Evolutionary conservation across 2,113 vertebrate species (phyloP).

Genomic region (Axis porcinus): DNA sequence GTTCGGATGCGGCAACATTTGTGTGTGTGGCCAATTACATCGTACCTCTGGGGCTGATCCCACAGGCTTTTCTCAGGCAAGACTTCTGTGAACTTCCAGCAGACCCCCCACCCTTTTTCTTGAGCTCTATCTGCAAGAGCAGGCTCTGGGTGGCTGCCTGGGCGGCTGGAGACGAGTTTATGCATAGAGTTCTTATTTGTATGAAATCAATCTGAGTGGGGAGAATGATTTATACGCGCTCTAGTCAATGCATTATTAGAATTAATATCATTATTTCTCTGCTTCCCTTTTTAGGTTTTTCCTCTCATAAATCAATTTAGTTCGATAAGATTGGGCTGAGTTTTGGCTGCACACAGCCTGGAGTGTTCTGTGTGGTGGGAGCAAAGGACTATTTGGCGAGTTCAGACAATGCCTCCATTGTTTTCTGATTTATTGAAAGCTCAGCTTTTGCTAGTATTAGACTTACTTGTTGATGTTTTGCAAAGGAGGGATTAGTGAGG

Average conservation of each 20-base stretch:
- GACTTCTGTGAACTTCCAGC: constrained; percentile 45
- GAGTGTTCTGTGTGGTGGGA: not conserved
- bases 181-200: constrained; percentile 1
- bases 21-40: constrained; percentile 73
- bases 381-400: not conserved
- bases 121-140: constrained; percentile 5
- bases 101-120: constrained; percentile 36
- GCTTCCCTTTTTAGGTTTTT: constrained; percentile 65
- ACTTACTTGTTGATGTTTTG: not conserved
- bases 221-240: constrained; percentile 55
- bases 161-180: constrained; percentile 10
- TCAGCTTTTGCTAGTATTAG: constrained; percentile 38
- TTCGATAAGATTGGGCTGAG: constrained; percentile 60
- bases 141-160: constrained; percentile 12
- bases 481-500: constrained; percentile 33
- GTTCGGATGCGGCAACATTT: constrained; percentile 70
- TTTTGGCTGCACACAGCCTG: constrained; percentile 47
- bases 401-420: constrained; percentile 57
- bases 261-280: constrained; percentile 70
- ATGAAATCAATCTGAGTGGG: constrained; percentile 56
- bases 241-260: constrained; percentile 65
- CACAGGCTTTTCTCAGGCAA: constrained; percentile 66
- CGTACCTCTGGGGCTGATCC: constrained; percentile 69
- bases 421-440: constrained; percentile 59
- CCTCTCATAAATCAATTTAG: constrained; percentile 64